Conservation (phyloP, 2,797 vertebrate species). For the Rhinichthys osculus region DNA sequence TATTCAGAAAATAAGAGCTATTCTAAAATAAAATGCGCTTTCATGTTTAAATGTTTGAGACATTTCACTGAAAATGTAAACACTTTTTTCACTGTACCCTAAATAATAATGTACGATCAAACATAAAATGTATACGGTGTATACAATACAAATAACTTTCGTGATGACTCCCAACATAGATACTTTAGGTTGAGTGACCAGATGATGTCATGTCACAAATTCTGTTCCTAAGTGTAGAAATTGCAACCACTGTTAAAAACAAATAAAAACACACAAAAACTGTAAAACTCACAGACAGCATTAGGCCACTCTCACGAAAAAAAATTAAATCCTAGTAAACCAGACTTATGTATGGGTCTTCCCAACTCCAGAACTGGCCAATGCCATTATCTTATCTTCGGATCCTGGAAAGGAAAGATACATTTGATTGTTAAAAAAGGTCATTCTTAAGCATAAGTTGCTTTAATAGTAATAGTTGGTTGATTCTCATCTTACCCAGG, state of each 20-base stretch:
- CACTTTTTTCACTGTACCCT: slow-evolving; percentile 20
- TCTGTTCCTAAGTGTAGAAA: slow-evolving; percentile 16
- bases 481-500: slow-evolving; percentile 79
- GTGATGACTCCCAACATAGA: not conserved
- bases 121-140: slow-evolving; percentile 4
- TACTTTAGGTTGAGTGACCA: not conserved
- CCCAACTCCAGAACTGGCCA: slow-evolving; percentile 92
- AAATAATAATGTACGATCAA: slow-evolving; percentile 1
- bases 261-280: slow-evolving; percentile 27
- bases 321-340: not conserved
- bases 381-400: slow-evolving; percentile 96
- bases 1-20: slow-evolving; percentile 7
- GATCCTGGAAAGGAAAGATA: slow-evolving; percentile 79
- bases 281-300: slow-evolving; percentile 28
- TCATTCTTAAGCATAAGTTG: not conserved
- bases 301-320: slow-evolving; percentile 1
- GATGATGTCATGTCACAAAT: slow-evolving; percentile 21
- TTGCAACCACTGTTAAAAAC: not conserved
- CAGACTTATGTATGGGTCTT: slow-evolving; percentile 84
- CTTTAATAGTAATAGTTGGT: not conserved
- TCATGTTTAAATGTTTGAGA: not conserved
- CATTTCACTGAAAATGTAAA: slow-evolving; percentile 40
- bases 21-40: not conserved
- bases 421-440: not conserved
- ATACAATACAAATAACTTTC: slow-evolving; percentile 11